phyloP scores from a whole-genome alignment of 2,113 vertebrate species.

The Macquaria australasica region DNA sequence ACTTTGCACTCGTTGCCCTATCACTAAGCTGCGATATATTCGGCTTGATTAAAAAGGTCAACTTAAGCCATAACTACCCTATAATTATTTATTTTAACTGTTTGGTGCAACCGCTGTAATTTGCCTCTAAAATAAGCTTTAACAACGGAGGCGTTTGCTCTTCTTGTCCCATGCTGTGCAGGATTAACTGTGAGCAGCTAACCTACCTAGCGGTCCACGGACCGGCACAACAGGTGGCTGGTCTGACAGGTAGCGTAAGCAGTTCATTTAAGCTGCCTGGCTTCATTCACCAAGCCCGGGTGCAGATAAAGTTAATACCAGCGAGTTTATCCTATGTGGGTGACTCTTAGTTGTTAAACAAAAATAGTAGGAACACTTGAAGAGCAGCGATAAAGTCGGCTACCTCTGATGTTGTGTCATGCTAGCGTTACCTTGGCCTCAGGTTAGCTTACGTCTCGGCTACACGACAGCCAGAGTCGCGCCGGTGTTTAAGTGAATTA shows the following conservation, averaged over 20 bases:
- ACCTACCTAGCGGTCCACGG: conserved; percentile 31
- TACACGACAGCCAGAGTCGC: neutral
- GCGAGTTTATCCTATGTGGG: neutral
- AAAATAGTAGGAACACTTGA: neutral
- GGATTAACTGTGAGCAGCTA: conserved; percentile 47
- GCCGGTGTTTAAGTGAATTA: conserved; percentile 3
- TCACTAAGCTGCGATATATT: neutral
- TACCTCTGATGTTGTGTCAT: conserved; percentile 9
- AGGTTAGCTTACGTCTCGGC: conserved; percentile 55
- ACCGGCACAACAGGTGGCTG: conserved; percentile 64
- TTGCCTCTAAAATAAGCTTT: neutral
- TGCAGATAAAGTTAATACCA: neutral
- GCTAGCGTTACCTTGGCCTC: conserved; percentile 65
- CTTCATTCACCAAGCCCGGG: conserved; percentile 2
- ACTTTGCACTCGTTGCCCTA: neutral
- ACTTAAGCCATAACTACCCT: neutral
- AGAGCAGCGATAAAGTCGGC: neutral
- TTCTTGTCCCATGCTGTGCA: neutral
- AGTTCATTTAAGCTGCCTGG: conserved; percentile 20
- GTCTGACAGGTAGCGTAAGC: conserved; percentile 60
- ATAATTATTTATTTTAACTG: neutral
- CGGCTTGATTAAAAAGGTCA: neutral
- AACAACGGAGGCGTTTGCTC: neutral
- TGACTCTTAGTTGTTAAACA: neutral
- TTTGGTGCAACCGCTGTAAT: neutral